These are phyloP conservation scores for Aphaenogaster rudis DNA, from an alignment of 1,140 invertebrate species.

Conservation along the genomic window DNA sequence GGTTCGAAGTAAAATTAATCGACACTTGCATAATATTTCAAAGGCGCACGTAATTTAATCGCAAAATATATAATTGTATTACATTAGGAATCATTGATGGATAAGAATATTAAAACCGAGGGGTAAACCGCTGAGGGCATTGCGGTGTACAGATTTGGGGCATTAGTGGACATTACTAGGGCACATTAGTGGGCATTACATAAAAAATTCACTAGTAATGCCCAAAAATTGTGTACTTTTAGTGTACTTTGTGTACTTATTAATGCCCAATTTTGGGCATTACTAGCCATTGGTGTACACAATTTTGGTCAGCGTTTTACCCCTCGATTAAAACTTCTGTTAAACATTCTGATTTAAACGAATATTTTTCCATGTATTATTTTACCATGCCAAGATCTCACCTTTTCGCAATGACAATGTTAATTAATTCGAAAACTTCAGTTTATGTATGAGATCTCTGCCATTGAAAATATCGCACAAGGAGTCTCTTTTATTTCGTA, in stretches of 20 bases:
- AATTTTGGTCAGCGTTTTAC: no score
- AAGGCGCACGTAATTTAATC: not conserved
- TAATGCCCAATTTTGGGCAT: no score
- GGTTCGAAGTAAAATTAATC: not conserved
- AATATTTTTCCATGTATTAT: not conserved
- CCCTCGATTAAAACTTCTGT: not conserved
- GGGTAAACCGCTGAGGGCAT: no score
- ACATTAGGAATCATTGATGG: not conserved
- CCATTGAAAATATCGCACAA: constrained; percentile 24
- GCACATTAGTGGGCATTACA: no score
- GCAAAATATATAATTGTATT: not conserved
- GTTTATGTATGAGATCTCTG: not conserved
- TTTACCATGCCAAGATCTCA: not conserved
- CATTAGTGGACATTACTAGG: no score
- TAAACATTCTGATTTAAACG: not conserved
- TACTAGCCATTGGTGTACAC: no score
- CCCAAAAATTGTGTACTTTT: no score
- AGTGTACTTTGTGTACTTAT: no score
- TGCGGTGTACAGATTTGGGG: no score
- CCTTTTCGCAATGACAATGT: no score
- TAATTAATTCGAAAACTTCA: not conserved
- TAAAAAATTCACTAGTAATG: no score
- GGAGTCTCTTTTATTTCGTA: constrained; percentile 6
- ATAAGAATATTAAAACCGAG: no score
- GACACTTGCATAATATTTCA: not conserved